These are phyloP conservation scores for Stercorarius parasiticus DNA, from an alignment of 2,113 vertebrate genomes.

Conservation along the genomic window DNA sequence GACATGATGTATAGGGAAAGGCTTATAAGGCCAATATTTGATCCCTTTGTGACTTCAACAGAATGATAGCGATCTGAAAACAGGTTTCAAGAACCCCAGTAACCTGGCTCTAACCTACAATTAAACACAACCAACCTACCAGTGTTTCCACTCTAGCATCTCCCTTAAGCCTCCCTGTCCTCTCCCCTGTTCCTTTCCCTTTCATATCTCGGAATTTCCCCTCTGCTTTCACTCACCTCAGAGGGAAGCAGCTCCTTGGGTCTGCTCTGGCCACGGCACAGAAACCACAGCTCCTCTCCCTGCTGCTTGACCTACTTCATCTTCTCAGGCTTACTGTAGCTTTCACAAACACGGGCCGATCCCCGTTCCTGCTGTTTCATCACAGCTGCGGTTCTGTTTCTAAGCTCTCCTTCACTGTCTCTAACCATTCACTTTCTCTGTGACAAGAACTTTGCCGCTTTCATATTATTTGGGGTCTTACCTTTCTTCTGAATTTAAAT, in stretches of 20 bases:
- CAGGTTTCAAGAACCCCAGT: background rate
- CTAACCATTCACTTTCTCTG: background rate
- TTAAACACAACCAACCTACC: background rate
- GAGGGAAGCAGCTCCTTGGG: background rate
- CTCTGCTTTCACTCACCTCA: background rate
- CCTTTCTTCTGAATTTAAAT: background rate
- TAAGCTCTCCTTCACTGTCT: background rate
- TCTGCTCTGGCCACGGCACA: background rate
- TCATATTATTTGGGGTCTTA: background rate
- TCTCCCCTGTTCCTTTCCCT: background rate
- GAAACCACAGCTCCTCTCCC: background rate
- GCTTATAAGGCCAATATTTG: background rate
- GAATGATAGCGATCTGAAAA: background rate
- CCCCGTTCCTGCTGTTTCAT: background rate
- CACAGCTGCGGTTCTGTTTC: background rate
- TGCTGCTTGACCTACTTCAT: background rate
- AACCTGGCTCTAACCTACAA: background rate
- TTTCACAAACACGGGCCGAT: background rate
- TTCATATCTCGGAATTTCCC: background rate
- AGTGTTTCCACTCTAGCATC: background rate
- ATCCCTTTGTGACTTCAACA: background rate
- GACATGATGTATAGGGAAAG: background rate
- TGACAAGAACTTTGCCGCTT: background rate
- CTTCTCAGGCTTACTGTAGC: background rate
- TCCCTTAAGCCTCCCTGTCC: background rate